Evolutionary conservation across 1,140 invertebrate species (phyloP).

Genomic region (Diprion similis): DNA sequence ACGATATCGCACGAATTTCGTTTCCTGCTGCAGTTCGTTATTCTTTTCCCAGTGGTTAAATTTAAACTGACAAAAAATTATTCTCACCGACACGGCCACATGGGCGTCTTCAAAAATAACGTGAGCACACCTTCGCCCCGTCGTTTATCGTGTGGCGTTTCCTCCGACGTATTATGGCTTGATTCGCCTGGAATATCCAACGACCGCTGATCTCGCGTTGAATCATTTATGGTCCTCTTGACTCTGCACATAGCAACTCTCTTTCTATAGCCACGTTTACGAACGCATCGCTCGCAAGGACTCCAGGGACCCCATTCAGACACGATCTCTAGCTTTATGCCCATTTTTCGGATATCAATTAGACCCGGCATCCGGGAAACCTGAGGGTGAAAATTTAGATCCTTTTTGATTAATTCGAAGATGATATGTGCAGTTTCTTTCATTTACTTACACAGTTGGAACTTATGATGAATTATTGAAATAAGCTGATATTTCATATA

Average conservation of each 20-base stretch:
- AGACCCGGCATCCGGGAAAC: constrained; percentile 49
- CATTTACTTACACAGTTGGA: no score
- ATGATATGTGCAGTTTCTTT: background rate
- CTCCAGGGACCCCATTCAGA: constrained; percentile 52
- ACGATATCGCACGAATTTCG: background rate
- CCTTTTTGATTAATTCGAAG: background rate
- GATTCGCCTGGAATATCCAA: background rate
- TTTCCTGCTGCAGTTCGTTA: background rate
- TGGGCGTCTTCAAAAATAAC: constrained; percentile 2
- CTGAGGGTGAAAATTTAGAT: constrained; percentile 26
- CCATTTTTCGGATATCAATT: constrained; percentile 41
- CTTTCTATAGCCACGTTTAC: constrained; percentile 41
- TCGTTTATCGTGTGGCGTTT: background rate
- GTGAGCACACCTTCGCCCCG: background rate
- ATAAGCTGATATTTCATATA: no score
- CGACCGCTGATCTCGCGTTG: background rate
- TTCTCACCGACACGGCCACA: constrained; percentile 6
- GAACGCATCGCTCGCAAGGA: constrained; percentile 45
- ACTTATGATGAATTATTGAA: no score
- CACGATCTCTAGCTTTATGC: constrained; percentile 47
- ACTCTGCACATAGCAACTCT: constrained; percentile 47
- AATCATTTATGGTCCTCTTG: constrained; percentile 38
- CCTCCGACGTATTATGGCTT: background rate
- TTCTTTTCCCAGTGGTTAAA: background rate
- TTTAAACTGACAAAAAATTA: background rate